These are phyloP conservation scores for Criorhina ranunculi DNA, from an alignment of 2,888 invertebrate genomes.

Conservation along the genomic window DNA sequence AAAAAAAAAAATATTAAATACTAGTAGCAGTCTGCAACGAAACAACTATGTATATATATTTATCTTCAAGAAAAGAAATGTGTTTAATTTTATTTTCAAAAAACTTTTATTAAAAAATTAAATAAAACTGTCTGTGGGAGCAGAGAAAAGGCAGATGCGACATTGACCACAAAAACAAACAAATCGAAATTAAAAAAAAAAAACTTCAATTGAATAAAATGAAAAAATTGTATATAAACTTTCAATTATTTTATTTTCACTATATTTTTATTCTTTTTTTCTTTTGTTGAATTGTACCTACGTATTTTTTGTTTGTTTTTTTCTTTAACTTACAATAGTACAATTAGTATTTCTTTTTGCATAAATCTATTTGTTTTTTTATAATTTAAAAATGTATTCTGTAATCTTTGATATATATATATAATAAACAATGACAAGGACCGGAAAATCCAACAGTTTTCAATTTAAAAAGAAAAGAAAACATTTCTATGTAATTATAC, in stretches of 20 bases:
- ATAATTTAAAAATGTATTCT: constrained; percentile 16
- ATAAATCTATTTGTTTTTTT: constrained; percentile 34
- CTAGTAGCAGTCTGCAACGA: constrained; percentile 69
- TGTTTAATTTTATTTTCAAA: constrained; percentile 2
- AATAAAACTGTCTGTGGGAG: constrained; percentile 47
- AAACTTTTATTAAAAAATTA: constrained; percentile 5
- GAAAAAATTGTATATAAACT: constrained; percentile 7
- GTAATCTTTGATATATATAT: constrained; percentile 23
- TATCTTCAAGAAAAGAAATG: neutral
- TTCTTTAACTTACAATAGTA: constrained; percentile 52
- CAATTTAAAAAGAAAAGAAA: constrained; percentile 15
- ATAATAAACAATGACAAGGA: constrained; percentile 82
- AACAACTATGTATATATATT: constrained; percentile 51
- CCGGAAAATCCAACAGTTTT: constrained; percentile 84
- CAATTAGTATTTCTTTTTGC: constrained; percentile 42
- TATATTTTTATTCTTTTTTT: constrained; percentile 40
- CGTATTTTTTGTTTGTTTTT: constrained; percentile 19
- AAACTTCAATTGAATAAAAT: too few species aligned
- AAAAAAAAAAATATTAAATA: constrained; percentile 32
- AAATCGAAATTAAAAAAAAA: too few species aligned
- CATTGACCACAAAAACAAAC: constrained; percentile 69
- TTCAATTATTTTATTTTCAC: constrained; percentile 29
- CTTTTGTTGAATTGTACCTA: constrained; percentile 51
- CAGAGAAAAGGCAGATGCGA: constrained; percentile 69
- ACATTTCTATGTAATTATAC: constrained; percentile 40